These are phyloP conservation scores for Dynastes tityus DNA, from an alignment of 2,888 invertebrate species.

Conservation along the genomic window DNA sequence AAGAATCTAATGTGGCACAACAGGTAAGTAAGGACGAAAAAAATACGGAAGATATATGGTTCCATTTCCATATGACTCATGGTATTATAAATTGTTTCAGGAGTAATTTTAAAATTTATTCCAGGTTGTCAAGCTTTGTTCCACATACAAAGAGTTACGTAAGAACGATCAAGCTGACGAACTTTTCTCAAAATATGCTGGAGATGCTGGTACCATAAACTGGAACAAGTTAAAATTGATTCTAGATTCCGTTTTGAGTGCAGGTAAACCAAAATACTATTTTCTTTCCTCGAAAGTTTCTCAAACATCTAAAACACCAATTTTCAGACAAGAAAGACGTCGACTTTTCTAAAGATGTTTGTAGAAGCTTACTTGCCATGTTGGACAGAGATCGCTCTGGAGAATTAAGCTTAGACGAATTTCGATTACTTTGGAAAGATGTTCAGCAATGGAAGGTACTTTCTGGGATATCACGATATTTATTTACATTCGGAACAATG, in stretches of 20 bases:
- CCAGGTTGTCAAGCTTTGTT: not conserved
- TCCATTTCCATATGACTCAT: no score
- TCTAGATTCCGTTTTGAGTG: conserved; percentile 21
- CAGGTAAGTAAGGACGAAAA: not conserved
- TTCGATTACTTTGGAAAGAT: conserved; percentile 87
- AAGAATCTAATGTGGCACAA: not conserved
- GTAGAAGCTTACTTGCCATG: conserved; percentile 95
- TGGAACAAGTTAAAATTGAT: conserved; percentile 26
- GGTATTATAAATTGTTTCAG: not conserved
- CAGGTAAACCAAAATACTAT: conserved; percentile 3
- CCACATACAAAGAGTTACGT: not conserved
- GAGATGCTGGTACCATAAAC: conserved; percentile 18
- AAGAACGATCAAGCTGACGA: conserved; percentile 9
- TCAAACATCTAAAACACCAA: not conserved
- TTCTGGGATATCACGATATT: conserved; percentile 50
- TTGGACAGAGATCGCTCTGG: conserved; percentile 93
- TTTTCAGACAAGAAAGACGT: conserved; percentile 79
- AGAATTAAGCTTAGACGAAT: conserved; percentile 93
- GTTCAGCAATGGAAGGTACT: conserved; percentile 90
- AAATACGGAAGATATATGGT: no score
- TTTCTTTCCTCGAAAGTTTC: not conserved
- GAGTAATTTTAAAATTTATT: not conserved
- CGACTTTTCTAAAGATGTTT: conserved; percentile 92
- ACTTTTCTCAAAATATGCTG: conserved; percentile 21
- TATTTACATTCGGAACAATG: no score